Percentiles rank a stretch among this genome's conserved stretches.
phyloP scores from a whole-genome alignment of 2,888 invertebrate genomes.

The Dusona sp. region DNA sequence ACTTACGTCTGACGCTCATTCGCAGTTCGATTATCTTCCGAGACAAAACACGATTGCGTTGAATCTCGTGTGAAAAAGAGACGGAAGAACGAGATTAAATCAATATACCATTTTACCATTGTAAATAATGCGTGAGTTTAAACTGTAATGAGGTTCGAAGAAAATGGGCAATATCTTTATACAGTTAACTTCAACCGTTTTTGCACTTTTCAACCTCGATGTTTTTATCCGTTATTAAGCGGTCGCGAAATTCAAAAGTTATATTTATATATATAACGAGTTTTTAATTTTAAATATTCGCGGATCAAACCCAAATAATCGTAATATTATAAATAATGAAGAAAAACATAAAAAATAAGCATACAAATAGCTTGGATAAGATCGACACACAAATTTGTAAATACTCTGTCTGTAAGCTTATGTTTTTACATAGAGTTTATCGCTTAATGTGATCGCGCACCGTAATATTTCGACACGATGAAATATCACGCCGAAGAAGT shows the following conservation, averaged over 20 bases:
- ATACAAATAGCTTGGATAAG: slow-evolving; percentile 28
- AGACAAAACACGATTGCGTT: slow-evolving; percentile 15
- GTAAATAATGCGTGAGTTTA: slow-evolving; percentile 57
- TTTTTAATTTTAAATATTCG: slow-evolving; percentile 27
- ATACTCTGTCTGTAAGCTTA: slow-evolving; percentile 62
- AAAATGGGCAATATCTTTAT: slow-evolving; percentile 34
- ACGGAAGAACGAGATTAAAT: not conserved
- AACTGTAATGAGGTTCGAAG: slow-evolving; percentile 39
- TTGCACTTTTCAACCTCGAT: slow-evolving; percentile 55
- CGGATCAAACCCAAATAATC: slow-evolving; percentile 18
- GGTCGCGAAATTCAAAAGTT: slow-evolving; percentile 14
- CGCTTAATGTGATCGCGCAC: slow-evolving; percentile 60
- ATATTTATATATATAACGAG: slow-evolving; percentile 7
- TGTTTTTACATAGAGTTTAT: slow-evolving; percentile 57
- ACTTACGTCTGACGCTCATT: slow-evolving; percentile 22
- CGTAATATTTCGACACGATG: slow-evolving; percentile 43
- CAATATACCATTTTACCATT: slow-evolving; percentile 40
- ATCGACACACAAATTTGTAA: slow-evolving; percentile 61
- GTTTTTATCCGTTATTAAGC: slow-evolving; percentile 39
- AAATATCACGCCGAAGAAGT: not conserved
- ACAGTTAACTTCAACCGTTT: slow-evolving; percentile 30
- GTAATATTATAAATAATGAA: slow-evolving; percentile 23
- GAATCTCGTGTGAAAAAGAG: not conserved
- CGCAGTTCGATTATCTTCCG: slow-evolving; percentile 7
- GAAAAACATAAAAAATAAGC: slow-evolving; percentile 7